Percentiles rank a stretch among this genome's conserved stretches.
phyloP scores from a whole-genome alignment of 2,113 vertebrate species.

The Vulpes ferrilata region DNA sequence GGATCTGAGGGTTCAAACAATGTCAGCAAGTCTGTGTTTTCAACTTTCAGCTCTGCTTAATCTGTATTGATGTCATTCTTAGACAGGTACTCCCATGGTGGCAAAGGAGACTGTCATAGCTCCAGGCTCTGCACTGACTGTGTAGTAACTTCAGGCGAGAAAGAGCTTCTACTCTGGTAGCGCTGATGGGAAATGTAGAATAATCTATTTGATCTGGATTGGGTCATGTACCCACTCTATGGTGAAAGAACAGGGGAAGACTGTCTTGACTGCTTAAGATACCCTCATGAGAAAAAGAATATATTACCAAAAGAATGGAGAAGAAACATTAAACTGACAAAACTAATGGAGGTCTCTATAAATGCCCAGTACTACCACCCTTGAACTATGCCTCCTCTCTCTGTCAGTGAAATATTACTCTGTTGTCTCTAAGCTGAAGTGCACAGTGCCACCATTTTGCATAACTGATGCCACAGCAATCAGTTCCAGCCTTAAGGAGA shows the following conservation, averaged over 20 bases:
- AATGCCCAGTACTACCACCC: background rate
- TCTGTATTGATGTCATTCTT: background rate
- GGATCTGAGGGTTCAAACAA: background rate
- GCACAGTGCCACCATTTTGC: background rate
- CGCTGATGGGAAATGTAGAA: background rate
- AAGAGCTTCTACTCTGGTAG: background rate
- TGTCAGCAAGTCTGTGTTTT: background rate
- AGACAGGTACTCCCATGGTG: background rate
- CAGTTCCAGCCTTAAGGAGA: background rate
- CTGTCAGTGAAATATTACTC: background rate
- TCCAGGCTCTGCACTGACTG: background rate
- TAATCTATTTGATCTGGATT: background rate
- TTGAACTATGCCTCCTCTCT: background rate
- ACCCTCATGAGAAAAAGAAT: background rate
- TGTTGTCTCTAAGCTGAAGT: background rate
- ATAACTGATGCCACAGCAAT: background rate
- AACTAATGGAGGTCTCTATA: background rate
- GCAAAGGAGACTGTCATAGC: background rate
- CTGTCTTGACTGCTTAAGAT: background rate
- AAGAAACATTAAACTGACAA: background rate
- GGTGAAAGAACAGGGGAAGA: background rate
- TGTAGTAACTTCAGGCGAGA: background rate
- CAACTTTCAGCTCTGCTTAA: background rate
- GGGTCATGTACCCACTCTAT: background rate
- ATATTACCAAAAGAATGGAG: background rate